phyloP scores from a whole-genome alignment of 2,888 invertebrate genomes.

The Anthophora plumipes region DNA sequence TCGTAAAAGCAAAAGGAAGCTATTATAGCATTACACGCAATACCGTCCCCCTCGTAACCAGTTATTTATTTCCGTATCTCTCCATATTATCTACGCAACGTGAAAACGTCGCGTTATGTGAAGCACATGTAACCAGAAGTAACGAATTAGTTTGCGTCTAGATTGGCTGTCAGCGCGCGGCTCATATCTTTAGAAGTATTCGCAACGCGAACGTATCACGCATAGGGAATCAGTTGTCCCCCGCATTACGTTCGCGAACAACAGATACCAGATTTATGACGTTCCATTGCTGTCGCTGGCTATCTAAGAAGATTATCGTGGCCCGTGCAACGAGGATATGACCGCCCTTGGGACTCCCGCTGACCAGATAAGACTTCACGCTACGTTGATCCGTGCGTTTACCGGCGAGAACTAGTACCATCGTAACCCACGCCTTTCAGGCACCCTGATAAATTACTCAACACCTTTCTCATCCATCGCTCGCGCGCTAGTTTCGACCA shows the following conservation, averaged over 20 bases:
- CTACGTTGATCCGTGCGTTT: conserved; percentile 71
- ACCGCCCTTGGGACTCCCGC: conserved; percentile 73
- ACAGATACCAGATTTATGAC: conserved; percentile 55
- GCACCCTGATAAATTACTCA: conserved; percentile 83
- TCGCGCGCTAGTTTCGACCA: conserved; percentile 68
- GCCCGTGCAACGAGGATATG: conserved; percentile 62
- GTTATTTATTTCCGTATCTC: too few relatives aligned
- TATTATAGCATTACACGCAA: too few relatives aligned
- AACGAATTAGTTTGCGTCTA: conserved; percentile 30
- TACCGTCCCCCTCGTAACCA: too few relatives aligned
- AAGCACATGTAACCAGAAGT: conserved; percentile 14
- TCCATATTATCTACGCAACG: background rate
- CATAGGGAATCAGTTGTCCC: conserved; percentile 33
- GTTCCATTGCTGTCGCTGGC: conserved; percentile 40
- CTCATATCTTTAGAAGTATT: background rate
- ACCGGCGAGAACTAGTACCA: conserved; percentile 64
- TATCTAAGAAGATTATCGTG: conserved; percentile 55
- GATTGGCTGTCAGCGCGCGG: conserved; percentile 13
- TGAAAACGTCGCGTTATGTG: background rate
- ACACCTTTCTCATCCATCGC: conserved; percentile 72
- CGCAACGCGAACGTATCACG: conserved; percentile 16
- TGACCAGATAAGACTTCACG: conserved; percentile 75
- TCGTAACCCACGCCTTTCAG: conserved; percentile 79
- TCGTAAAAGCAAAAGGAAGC: too few relatives aligned
- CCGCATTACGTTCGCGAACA: conserved; percentile 21